phyloP scores from a whole-genome alignment of 2,888 invertebrate genomes.

The Noctua fimbriata region DNA sequence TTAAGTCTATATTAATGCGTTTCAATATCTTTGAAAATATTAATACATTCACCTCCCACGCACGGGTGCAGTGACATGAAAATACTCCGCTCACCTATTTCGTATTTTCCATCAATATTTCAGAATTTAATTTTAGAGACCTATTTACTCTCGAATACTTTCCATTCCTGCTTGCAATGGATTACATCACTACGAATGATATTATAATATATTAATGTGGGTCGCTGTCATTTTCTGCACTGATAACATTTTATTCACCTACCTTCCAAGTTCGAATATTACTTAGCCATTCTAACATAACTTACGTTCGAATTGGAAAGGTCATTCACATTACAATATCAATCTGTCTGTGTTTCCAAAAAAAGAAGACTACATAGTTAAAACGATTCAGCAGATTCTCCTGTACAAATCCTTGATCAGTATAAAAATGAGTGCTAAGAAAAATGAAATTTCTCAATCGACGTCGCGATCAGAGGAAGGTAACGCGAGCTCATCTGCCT shows the following conservation, averaged over 20 bases:
- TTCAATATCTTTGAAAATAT: slow-evolving; percentile 45
- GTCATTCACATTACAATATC: not conserved
- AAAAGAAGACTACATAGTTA: not conserved
- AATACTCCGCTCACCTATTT: slow-evolving; percentile 43
- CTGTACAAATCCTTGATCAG: not conserved
- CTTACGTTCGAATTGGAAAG: not conserved
- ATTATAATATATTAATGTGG: slow-evolving; percentile 32
- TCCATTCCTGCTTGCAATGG: slow-evolving; percentile 24
- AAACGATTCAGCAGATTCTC: not conserved
- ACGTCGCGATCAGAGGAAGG: slow-evolving; percentile 24
- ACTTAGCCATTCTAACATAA: not conserved
- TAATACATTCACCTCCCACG: slow-evolving; percentile 37
- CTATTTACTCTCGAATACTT: slow-evolving; percentile 31
- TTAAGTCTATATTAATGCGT: slow-evolving; percentile 20
- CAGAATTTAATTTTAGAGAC: slow-evolving; percentile 56
- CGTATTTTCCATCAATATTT: slow-evolving; percentile 56
- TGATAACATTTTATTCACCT: slow-evolving; percentile 11
- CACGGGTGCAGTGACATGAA: slow-evolving; percentile 57
- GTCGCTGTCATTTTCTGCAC: slow-evolving; percentile 38
- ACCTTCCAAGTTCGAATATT: not conserved
- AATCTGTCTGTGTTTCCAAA: not conserved
- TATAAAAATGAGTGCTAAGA: slow-evolving; percentile 54
- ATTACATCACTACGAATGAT: slow-evolving; percentile 21
- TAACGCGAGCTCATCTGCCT: slow-evolving; percentile 57
- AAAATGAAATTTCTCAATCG: slow-evolving; percentile 34